A percentile compares a stretch with the other conserved stretches of the same genome.
These are phyloP conservation scores for Ptilodon capucinus DNA, from an alignment of 2,888 invertebrate species.

Conservation along the genomic window DNA sequence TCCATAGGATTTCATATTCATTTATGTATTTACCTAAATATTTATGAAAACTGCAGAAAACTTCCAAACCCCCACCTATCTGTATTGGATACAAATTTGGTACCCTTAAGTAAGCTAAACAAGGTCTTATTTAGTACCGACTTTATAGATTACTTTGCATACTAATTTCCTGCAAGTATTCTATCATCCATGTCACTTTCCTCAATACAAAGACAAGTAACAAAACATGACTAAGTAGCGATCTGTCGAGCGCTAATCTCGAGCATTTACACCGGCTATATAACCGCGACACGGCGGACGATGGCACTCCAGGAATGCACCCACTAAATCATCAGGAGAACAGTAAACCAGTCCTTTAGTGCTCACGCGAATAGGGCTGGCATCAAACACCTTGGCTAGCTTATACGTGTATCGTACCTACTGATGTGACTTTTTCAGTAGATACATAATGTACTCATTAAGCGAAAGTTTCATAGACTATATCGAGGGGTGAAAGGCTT, in stretches of 20 bases:
- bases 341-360: slow-evolving; percentile 71
- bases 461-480: too few relatives aligned
- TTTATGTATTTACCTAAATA: too few relatives aligned
- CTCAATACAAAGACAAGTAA: neutral
- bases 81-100: too few relatives aligned
- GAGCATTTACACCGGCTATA: slow-evolving; percentile 55
- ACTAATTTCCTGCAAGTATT: neutral
- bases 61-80: too few relatives aligned
- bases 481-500: too few relatives aligned
- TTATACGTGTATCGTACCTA: neutral
- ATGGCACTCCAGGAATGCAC: slow-evolving; percentile 66
- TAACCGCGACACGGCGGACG: slow-evolving; percentile 33
- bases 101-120: too few relatives aligned
- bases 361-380: slow-evolving; percentile 43
- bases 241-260: slow-evolving; percentile 47
- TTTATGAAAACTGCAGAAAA: too few relatives aligned
- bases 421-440: neutral
- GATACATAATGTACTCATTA: too few relatives aligned
- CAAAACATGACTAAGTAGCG: slow-evolving; percentile 37
- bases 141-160: too few relatives aligned
- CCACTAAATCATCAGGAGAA: slow-evolving; percentile 72
- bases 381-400: neutral
- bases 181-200: neutral
- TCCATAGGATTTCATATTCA: neutral
- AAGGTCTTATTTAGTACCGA: too few relatives aligned